These are phyloP conservation scores for Andrena minutula DNA, from an alignment of 2,888 invertebrate genomes.

Conservation along the genomic window DNA sequence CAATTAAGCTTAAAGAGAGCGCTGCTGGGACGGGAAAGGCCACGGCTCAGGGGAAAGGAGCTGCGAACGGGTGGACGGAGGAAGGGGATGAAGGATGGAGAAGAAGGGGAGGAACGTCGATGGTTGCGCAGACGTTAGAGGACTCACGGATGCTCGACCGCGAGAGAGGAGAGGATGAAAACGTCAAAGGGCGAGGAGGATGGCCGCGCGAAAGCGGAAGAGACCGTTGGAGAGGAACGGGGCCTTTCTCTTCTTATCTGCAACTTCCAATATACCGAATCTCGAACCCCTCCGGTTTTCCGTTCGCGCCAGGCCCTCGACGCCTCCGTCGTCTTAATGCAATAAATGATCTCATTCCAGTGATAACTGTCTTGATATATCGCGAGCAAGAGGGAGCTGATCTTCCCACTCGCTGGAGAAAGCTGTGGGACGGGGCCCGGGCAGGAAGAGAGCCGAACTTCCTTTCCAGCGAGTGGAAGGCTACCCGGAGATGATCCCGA, in stretches of 20 bases:
- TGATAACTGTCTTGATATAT: slow-evolving; percentile 83
- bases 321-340: slow-evolving; percentile 75
- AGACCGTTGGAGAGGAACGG: slow-evolving; percentile 18
- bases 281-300: slow-evolving; percentile 70
- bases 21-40: slow-evolving; percentile 32
- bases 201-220: slow-evolving; percentile 8
- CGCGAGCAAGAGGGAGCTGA: slow-evolving; percentile 63
- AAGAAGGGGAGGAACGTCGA: slow-evolving; percentile 5
- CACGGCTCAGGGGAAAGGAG: slow-evolving; percentile 7
- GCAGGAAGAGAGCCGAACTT: slow-evolving; percentile 42
- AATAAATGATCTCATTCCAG: slow-evolving; percentile 82
- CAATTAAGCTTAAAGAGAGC: slow-evolving; percentile 79
- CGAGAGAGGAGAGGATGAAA: slow-evolving; percentile 35
- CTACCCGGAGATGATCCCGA: slow-evolving; percentile 52
- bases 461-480: slow-evolving; percentile 45
- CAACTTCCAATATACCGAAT: slow-evolving; percentile 78
- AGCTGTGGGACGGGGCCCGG: not conserved
- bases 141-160: slow-evolving; percentile 33
- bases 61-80: not conserved
- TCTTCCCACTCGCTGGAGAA: slow-evolving; percentile 44
- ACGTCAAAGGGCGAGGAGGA: slow-evolving; percentile 23
- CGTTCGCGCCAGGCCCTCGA: slow-evolving; percentile 57
- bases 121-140: slow-evolving; percentile 44
- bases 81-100: not conserved
- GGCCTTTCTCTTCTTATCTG: slow-evolving; percentile 77